Conservation (phyloP, 1,140 invertebrate genomes). For the Helicoverpa armigera region DNA sequence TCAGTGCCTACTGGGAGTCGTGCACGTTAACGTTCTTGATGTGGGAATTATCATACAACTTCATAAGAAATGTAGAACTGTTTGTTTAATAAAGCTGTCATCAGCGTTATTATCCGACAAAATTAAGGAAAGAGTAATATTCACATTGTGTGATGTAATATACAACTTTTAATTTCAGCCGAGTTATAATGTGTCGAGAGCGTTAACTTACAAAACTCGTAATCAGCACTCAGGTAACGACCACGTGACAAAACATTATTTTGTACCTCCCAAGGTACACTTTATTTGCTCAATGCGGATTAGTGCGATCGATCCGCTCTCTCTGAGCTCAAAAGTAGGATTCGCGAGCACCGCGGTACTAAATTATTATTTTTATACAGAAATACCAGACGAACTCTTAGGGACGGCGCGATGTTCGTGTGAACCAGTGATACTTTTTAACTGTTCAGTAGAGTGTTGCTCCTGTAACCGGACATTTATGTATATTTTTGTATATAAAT, state of each 20-base stretch:
- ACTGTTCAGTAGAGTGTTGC: conserved; percentile 55
- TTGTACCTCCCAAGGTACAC: conserved; percentile 8
- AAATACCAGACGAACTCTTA: conserved; percentile 55
- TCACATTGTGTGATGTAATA: background rate
- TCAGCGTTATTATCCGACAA: too few species aligned
- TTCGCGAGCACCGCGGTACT: conserved; percentile 59
- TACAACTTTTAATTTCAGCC: background rate
- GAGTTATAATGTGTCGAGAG: too few species aligned
- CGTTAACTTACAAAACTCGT: too few species aligned
- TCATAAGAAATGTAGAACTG: too few species aligned
- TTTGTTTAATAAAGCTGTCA: too few species aligned
- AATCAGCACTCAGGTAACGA: background rate
- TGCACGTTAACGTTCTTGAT: too few species aligned
- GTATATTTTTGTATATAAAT: conserved; percentile 86
- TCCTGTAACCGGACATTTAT: conserved; percentile 75
- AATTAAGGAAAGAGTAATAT: too few species aligned
- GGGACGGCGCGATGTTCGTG: conserved; percentile 52
- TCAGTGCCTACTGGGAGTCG: too few species aligned
- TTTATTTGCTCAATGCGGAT: conserved; percentile 66
- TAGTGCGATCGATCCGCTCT: conserved; percentile 48
- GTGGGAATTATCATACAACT: too few species aligned
- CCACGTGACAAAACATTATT: background rate
- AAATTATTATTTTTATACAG: conserved; percentile 80
- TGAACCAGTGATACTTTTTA: conserved; percentile 60
- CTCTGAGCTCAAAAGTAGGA: conserved; percentile 59